These are phyloP conservation scores for Girardinus metallicus DNA, from an alignment of 2,797 vertebrate genomes.

Conservation along the genomic window DNA sequence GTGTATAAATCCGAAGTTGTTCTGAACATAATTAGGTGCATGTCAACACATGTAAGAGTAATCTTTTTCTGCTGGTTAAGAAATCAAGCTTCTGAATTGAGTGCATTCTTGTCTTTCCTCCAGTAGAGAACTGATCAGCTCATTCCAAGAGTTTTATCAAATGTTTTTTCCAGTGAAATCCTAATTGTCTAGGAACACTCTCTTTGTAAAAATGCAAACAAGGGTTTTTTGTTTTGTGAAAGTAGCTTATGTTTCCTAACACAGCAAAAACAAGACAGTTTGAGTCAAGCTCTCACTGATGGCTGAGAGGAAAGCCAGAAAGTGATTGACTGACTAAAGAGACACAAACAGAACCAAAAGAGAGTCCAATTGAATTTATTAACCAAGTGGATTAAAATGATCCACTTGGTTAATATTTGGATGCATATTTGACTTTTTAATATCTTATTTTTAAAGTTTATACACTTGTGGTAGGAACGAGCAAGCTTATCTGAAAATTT, in stretches of 20 bases:
- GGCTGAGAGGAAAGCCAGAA: not conserved
- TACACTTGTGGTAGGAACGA: not conserved
- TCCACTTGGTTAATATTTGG: not conserved
- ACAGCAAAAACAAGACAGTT: not conserved
- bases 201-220: not conserved
- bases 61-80: not conserved
- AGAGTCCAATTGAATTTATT: not conserved
- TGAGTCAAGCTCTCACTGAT: not conserved
- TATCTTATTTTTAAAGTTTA: not conserved
- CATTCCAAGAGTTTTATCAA: not conserved
- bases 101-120: no score
- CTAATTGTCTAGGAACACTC: not conserved
- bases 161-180: not conserved
- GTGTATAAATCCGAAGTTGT: not conserved
- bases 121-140: not conserved
- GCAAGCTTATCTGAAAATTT: not conserved
- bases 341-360: no score
- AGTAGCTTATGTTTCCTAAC: no score
- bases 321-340: not conserved
- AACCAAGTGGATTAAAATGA: not conserved
- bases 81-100: not conserved
- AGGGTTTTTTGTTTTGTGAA: not conserved
- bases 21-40: not conserved
- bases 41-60: not conserved
- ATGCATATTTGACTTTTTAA: not conserved